Conservation (phyloP, 2,888 invertebrate genomes). For the Baccha elongata region DNA sequence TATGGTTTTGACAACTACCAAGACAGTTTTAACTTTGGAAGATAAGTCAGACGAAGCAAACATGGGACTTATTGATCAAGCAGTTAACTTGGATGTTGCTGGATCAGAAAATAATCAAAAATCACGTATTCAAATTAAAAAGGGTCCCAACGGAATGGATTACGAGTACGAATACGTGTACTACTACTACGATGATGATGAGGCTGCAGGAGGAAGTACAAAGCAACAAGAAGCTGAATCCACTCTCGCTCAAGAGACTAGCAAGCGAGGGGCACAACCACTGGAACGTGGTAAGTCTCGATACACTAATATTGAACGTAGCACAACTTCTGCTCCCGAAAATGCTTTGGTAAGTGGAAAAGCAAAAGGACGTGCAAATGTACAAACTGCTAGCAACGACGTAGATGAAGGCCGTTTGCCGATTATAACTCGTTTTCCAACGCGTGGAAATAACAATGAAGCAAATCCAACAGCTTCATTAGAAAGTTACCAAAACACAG, state of each 20-base stretch:
- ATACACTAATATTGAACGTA: conserved; percentile 81
- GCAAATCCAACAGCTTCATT: conserved; percentile 83
- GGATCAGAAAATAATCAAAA: conserved; percentile 88
- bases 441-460: conserved; percentile 84
- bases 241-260: conserved; percentile 37
- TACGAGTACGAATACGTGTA: conserved; percentile 96
- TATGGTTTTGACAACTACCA: conserved; percentile 77
- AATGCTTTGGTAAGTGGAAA: conserved; percentile 86
- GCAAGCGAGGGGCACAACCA: conserved; percentile 77
- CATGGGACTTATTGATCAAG: conserved; percentile 82
- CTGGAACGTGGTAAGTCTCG: conserved; percentile 82
- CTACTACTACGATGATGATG: conserved; percentile 92
- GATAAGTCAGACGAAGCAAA: conserved; percentile 75
- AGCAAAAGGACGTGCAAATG: conserved; percentile 83
- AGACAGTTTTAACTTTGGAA: conserved; percentile 71
- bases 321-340: conserved; percentile 84
- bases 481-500: conserved; percentile 85
- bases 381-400: conserved; percentile 76
- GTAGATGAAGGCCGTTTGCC: conserved; percentile 85
- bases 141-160: conserved; percentile 94
- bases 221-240: conserved; percentile 62
- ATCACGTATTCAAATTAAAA: conserved; percentile 91
- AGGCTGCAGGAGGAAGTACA: conserved; percentile 53
- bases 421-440: conserved; percentile 93
- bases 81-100: conserved; percentile 85